Percentiles rank a stretch among this genome's conserved stretches.
phyloP scores from a whole-genome alignment of 2,113 vertebrate genomes.

The Aspiorhynchus laticeps region DNA sequence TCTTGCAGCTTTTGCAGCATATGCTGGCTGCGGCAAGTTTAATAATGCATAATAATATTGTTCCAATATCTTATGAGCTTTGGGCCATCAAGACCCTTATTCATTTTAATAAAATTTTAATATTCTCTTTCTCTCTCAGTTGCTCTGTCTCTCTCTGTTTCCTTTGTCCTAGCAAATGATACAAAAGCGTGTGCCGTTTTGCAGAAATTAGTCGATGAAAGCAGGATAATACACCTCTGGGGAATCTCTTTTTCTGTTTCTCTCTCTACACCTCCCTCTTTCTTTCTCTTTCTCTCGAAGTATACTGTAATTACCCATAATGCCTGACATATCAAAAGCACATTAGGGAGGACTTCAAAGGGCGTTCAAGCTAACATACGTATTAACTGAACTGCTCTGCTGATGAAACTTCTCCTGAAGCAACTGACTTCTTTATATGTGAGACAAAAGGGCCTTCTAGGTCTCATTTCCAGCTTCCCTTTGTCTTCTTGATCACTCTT shows the following conservation, averaged over 20 bases:
- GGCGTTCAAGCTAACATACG: constrained; percentile 35
- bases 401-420: constrained; percentile 24
- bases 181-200: constrained; percentile 33
- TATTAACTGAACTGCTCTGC: constrained; percentile 39
- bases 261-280: not conserved
- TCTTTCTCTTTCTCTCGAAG: constrained; percentile 14
- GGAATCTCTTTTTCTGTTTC: constrained; percentile 1
- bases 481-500: not conserved
- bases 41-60: constrained; percentile 29
- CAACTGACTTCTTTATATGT: not conserved
- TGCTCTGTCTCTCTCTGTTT: not conserved
- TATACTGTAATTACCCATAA: constrained; percentile 54
- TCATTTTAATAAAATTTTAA: constrained; percentile 32
- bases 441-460: not conserved
- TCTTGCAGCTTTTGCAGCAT: not conserved
- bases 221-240: constrained; percentile 27
- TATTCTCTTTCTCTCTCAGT: constrained; percentile 20
- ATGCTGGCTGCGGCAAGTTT: constrained; percentile 10
- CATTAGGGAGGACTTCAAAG: constrained; percentile 54
- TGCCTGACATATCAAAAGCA: constrained; percentile 57
- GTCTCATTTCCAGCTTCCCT: not conserved
- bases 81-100: constrained; percentile 17
- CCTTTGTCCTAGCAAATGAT: constrained; percentile 5
- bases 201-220: constrained; percentile 36
- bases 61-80: constrained; percentile 35